Percentiles rank a stretch among this genome's conserved stretches.
Evolutionary conservation across 2,888 invertebrate genomes (phyloP).

Genomic region (Gasteruption jaculator): DNA sequence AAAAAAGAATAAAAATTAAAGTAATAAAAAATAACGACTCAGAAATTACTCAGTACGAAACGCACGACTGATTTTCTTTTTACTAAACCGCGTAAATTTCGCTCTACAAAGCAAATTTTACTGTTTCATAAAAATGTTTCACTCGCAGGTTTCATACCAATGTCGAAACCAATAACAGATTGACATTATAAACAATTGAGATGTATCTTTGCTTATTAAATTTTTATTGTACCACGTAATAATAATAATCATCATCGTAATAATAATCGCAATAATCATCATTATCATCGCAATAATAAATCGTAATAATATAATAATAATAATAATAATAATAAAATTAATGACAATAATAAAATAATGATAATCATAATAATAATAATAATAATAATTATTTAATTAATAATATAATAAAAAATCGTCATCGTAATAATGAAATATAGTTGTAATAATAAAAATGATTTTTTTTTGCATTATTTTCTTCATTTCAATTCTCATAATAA

Average conservation of each 20-base stretch:
- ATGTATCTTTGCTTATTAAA: constrained; percentile 43
- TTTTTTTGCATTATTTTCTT: constrained; percentile 31
- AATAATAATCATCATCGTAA: constrained; percentile 44
- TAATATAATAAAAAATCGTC: constrained; percentile 30
- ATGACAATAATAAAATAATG: constrained; percentile 40
- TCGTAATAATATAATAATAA: constrained; percentile 35
- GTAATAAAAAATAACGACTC: no score
- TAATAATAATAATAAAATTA: constrained; percentile 33
- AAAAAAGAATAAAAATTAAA: no score
- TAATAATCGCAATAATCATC: constrained; percentile 31
- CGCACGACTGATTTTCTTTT: no score
- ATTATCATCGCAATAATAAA: constrained; percentile 30
- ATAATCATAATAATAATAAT: constrained; percentile 38
- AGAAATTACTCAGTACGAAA: no score
- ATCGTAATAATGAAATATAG: constrained; percentile 29
- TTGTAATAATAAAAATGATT: constrained; percentile 18
- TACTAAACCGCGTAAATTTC: no score
- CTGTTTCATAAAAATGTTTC: no score
- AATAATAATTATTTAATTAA: constrained; percentile 35
- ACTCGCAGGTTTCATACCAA: no score
- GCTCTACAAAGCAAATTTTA: no score
- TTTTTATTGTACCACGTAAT: constrained; percentile 51
- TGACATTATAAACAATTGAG: constrained; percentile 22
- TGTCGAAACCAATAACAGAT: constrained; percentile 11
- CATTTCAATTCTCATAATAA: constrained; percentile 32